Conservation (phyloP, 1,140 invertebrate species). For the Bombus balteatus region DNA sequence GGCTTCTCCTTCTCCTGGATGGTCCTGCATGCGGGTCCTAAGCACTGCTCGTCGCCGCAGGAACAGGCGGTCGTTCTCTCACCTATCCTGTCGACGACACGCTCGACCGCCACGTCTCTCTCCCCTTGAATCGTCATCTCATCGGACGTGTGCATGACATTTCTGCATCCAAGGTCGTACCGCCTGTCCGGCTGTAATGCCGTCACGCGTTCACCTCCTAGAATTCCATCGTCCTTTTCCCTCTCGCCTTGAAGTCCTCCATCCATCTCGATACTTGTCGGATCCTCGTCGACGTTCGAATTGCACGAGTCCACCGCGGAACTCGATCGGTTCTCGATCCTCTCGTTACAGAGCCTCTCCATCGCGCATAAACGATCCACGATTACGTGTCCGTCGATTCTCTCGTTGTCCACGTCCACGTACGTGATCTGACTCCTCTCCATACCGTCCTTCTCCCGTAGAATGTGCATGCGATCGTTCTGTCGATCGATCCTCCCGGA, state of each 20-base stretch:
- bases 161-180: slow-evolving; percentile 73
- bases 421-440: slow-evolving; percentile 55
- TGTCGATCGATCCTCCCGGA: slow-evolving; percentile 42
- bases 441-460: slow-evolving; percentile 56
- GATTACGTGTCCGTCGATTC: slow-evolving; percentile 64
- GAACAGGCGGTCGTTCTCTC: slow-evolving; percentile 77
- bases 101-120: slow-evolving; percentile 69
- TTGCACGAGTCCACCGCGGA: slow-evolving; percentile 78
- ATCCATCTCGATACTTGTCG: slow-evolving; percentile 69
- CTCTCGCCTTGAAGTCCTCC: slow-evolving; percentile 66
- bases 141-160: slow-evolving; percentile 69
- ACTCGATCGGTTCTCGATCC: slow-evolving; percentile 76
- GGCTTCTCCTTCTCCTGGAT: slow-evolving; percentile 86
- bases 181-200: slow-evolving; percentile 66
- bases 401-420: slow-evolving; percentile 69
- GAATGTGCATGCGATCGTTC: slow-evolving; percentile 58
- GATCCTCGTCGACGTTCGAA: slow-evolving; percentile 76
- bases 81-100: slow-evolving; percentile 73
- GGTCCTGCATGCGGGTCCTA: slow-evolving; percentile 71
- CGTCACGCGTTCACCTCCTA: slow-evolving; percentile 66
- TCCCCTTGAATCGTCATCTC: slow-evolving; percentile 68
- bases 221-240: slow-evolving; percentile 63
- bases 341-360: slow-evolving; percentile 78
- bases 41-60: slow-evolving; percentile 78
- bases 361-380: slow-evolving; percentile 77